Conservation (phyloP, 2,888 invertebrate genomes). For the Tetragonisca angustula region DNA sequence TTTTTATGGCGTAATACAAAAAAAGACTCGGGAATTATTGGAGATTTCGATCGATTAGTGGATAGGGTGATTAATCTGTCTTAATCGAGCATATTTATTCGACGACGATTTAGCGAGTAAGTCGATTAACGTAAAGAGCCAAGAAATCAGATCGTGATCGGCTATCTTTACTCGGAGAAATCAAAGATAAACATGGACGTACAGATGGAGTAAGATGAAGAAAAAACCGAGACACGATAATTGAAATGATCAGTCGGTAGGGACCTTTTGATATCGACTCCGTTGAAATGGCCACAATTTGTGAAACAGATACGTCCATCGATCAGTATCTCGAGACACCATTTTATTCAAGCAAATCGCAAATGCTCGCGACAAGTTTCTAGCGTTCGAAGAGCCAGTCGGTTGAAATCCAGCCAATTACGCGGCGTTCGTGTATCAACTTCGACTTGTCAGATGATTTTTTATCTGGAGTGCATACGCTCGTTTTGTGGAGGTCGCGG, state of each 20-base stretch:
- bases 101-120: neutral
- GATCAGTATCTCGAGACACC: neutral
- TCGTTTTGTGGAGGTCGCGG: neutral
- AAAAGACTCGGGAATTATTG: neutral
- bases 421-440: neutral
- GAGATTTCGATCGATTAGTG: neutral
- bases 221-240: constrained; percentile 7
- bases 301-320: neutral
- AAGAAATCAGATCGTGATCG: neutral
- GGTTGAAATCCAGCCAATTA: constrained; percentile 1
- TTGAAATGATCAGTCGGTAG: constrained; percentile 5
- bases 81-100: neutral
- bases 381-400: neutral
- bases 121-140: neutral
- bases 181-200: too few relatives aligned
- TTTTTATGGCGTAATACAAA: too few relatives aligned
- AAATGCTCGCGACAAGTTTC: neutral
- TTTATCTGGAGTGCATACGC: too few relatives aligned
- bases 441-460: neutral
- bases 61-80: constrained; percentile 7
- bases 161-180: neutral
- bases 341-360: neutral
- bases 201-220: neutral
- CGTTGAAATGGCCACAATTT: constrained; percentile 3
- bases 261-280: neutral